Conservation (phyloP, 2,113 vertebrate species). For the Xiphophorus maculatus region DNA sequence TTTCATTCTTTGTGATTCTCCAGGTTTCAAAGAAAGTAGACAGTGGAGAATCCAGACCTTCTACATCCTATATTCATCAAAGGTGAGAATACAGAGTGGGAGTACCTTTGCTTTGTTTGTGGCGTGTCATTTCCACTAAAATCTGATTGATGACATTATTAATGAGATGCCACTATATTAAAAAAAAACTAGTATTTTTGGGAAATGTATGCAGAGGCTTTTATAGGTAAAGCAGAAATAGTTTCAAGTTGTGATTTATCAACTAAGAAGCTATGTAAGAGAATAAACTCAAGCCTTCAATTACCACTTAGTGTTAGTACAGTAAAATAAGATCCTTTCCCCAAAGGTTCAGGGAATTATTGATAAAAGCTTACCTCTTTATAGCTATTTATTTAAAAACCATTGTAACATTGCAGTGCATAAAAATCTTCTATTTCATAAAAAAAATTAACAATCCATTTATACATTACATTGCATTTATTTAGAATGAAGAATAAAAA, state of each 20-base stretch:
- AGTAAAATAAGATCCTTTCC: background rate
- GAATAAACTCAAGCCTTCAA: background rate
- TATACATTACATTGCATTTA: background rate
- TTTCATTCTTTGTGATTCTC: slow-evolving; percentile 1
- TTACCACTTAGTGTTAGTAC: background rate
- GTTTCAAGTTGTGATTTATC: background rate
- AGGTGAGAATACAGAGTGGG: background rate
- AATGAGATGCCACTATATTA: background rate
- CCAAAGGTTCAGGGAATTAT: background rate
- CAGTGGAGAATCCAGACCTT: slow-evolving; percentile 1
- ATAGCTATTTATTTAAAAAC: background rate
- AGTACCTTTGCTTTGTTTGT: background rate
- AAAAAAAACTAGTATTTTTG: background rate
- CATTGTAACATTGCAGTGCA: background rate
- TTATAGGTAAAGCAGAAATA: no score
- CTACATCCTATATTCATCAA: background rate
- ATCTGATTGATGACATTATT: background rate
- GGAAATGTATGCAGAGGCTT: background rate
- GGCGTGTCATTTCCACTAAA: background rate
- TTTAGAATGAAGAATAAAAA: background rate
- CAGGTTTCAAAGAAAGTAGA: slow-evolving; percentile 15
- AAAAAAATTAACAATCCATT: background rate
- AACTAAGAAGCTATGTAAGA: background rate
- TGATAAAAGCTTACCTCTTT: background rate
- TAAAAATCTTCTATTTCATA: background rate